Base-by-base conservation (phyloP, 1,140 invertebrate species). In the Diabrotica virgifera region DNA sequence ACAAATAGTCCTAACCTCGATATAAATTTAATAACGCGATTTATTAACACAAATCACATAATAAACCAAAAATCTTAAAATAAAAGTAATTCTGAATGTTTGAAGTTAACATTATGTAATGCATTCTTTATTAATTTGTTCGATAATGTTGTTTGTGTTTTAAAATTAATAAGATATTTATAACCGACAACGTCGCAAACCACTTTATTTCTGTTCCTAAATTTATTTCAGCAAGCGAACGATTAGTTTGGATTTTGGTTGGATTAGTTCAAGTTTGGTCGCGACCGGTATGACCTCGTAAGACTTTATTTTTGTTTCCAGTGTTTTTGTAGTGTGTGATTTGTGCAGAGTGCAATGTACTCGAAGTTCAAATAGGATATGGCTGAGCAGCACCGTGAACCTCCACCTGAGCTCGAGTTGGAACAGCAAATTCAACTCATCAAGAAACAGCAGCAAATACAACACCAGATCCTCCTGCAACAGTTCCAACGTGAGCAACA, bases 401-500 rank as follows among this genome's bases (percentile, higher is more conserved):
- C 24, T 24, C 72, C 77, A 62, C 74, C 78, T 62, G 78, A 79
- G 67, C 70, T 76, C 52, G 72, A 78, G 65, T 72, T 79, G 57
- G 78, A 79, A 65, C 78, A 79, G 69, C 78, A 79, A 62, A 79
- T 79, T 63, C 62, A 83, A 65, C 78, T 84, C 77, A 76, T 90
- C 66, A 89, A 90, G 76, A 88, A 90, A 72, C 86, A 89, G 64
- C 88, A 90, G 65, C 86, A 89, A 74, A 74, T 90, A n/a, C 87
- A 90, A 75, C 87, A 90, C 69, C 86, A 89, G 72, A 82, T 89
- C 54, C 80, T 90, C 56, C 74, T 88, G 12, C 85, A 89, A 72
- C 85, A 88, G 72, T 90, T 87, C 75, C 86, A 89, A 65, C 85
- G 84, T 51, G 87, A 90, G 74, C 85, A 89, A 65, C 86, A 89